Conservation (phyloP, 2,797 vertebrate genomes). For the Rhynchotus rufescens region DNA sequence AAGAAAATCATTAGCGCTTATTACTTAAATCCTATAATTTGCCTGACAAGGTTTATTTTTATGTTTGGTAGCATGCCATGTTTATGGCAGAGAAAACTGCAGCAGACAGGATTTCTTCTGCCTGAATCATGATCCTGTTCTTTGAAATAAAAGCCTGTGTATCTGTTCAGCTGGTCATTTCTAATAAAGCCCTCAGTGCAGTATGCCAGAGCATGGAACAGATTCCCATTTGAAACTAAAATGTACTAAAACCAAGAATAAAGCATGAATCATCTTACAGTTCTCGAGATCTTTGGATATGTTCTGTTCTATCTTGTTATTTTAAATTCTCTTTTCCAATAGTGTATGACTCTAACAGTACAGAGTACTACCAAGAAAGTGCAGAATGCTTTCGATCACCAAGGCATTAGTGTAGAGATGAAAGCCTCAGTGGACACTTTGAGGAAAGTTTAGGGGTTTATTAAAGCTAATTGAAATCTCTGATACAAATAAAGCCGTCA, state of each 20-base stretch:
- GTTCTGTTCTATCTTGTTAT: neutral
- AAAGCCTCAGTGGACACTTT: neutral
- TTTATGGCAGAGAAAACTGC: neutral
- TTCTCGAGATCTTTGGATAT: neutral
- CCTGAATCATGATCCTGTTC: neutral
- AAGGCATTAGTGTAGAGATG: neutral
- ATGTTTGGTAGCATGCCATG: constrained; percentile 20
- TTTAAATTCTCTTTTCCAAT: neutral
- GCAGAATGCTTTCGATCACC: neutral
- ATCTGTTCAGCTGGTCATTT: neutral
- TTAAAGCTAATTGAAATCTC: neutral
- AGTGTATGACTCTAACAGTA: neutral
- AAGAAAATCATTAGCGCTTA: constrained; percentile 31
- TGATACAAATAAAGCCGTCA: neutral
- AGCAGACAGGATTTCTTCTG: constrained; percentile 2
- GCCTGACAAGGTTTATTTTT: constrained; percentile 59
- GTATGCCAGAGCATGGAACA: neutral
- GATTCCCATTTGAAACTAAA: neutral
- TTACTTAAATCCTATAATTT: constrained; percentile 11
- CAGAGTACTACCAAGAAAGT: neutral
- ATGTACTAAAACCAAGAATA: neutral
- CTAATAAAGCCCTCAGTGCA: neutral
- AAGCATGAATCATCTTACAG: neutral
- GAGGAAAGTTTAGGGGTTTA: neutral
- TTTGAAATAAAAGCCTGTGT: neutral